Evolutionary conservation across 2,888 invertebrate genomes (phyloP).

Genomic region (Lasioglossum lativentre): DNA sequence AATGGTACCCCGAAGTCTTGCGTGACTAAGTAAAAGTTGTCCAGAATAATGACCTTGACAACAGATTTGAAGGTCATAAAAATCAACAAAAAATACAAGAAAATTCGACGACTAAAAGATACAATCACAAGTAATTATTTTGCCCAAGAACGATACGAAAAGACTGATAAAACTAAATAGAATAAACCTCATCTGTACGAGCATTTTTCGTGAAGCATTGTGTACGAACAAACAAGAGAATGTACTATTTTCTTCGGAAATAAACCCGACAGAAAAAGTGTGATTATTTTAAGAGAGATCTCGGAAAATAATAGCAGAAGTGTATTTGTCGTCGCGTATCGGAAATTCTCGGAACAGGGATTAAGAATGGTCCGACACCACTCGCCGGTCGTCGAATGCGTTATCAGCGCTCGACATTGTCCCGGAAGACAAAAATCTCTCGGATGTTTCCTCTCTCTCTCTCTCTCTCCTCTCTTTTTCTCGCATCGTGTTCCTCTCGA

Average conservation of each 20-base stretch:
- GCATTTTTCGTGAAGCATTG: not conserved
- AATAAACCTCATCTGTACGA: not conserved
- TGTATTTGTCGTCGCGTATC: slow-evolving; percentile 4
- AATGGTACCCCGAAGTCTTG: no score
- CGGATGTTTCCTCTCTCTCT: slow-evolving; percentile 49
- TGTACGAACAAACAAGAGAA: not conserved
- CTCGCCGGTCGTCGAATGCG: slow-evolving; percentile 51
- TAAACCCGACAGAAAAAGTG: not conserved
- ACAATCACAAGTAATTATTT: no score
- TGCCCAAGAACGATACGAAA: no score
- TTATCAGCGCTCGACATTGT: slow-evolving; percentile 65
- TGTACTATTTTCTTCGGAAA: not conserved
- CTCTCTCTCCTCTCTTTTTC: slow-evolving; percentile 35
- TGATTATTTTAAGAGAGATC: not conserved
- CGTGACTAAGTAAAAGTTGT: no score
- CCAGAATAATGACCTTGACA: no score
- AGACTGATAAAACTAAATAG: not conserved
- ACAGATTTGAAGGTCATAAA: not conserved
- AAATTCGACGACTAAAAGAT: no score
- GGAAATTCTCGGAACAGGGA: slow-evolving; percentile 48
- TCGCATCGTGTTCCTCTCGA: slow-evolving; percentile 50
- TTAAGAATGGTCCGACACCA: slow-evolving; percentile 63
- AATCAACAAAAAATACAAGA: no score
- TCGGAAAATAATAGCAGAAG: not conserved
- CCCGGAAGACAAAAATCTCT: slow-evolving; percentile 66